Evolutionary conservation across 30 jellyfish, hydroid and myxozoan species (phyloP), one percentile per base, ranked within the genome.

Genomic region (Aurelia aurita): DNA sequence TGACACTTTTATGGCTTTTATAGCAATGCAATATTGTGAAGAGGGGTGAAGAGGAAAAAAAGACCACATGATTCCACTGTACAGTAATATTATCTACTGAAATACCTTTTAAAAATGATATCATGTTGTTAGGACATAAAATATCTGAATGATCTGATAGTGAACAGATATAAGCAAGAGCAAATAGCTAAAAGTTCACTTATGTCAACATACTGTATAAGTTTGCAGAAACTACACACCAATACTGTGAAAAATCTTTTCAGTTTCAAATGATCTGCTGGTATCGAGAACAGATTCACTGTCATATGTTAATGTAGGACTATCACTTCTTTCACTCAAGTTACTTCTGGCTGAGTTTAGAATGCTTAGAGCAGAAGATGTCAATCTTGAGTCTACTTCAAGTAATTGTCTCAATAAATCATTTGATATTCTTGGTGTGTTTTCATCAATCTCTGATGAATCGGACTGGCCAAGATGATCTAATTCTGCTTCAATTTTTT

Each of bases 301-400:
- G 23, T 31, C 72, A 18, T 28, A 55, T 23, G 59, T 64, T 8
- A 31, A 6, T 7, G 79, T 62, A 26, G 88, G 77, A n/a, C 57
- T 49, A 29, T 62, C 65, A 9, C 77, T 68, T 20, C 85, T 68
- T 5, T 72, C 72, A 20, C 51, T 57, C 25, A 69, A 43, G 15
- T 68, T 58, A 31, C 78, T 65, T 20, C 82, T 45, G 9, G 91
- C 81, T 21, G 91, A 82, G 45, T 89, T 88, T 14, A 81, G 43
- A 32, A 89, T 80, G 67, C 97, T 89, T 19, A 70, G 47, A 3
- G 94, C 87, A 9, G 86, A 74, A 61, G 97, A 89, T 53, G 97
- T 89, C 4, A 89, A 69, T 22, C 97, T 70, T 0, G 92, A 85
- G 43, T 89, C 97, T 43, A 81, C 94, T 16, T 89, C 94, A 26